Evolutionary conservation across 92 coral and sea anemone genomes (phyloP).

Genomic region (Isaurus tuberculatus): DNA sequence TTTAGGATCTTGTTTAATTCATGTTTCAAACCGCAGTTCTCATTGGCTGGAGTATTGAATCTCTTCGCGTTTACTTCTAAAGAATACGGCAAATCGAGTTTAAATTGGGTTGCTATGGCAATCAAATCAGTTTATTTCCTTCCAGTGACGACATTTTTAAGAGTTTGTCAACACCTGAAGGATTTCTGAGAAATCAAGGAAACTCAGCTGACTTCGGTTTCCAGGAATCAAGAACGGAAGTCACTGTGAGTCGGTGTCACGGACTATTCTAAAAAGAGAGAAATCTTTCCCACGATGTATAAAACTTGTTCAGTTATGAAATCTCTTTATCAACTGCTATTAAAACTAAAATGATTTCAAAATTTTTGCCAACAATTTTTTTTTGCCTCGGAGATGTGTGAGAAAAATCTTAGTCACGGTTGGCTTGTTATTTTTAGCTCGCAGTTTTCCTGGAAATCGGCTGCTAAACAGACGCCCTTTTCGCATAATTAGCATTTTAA

Average conservation of each 20-base stretch:
- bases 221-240: slow-evolving; percentile 41
- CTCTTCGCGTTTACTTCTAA: neutral
- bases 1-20: slow-evolving; percentile 26
- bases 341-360: neutral
- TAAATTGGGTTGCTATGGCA: neutral
- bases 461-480: neutral
- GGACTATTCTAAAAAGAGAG: neutral
- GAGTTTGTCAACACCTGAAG: neutral
- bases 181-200: slow-evolving; percentile 43
- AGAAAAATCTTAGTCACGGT: neutral
- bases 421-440: neutral
- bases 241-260: neutral
- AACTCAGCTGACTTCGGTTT: neutral
- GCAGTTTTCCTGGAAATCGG: slow-evolving; percentile 10
- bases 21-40: slow-evolving; percentile 35
- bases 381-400: neutral
- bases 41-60: slow-evolving; percentile 16
- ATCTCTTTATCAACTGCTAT: neutral
- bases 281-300: neutral
- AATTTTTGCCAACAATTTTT: neutral
- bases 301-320: no score
- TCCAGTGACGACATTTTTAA: neutral
- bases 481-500: neutral
- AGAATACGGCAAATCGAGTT: neutral
- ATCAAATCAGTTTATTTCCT: slow-evolving; percentile 25